A percentile compares a stretch with the other conserved stretches of the same genome.
Conservation (phyloP, 2,113 vertebrate genomes). For the Lethenteron reissneri region DNA sequence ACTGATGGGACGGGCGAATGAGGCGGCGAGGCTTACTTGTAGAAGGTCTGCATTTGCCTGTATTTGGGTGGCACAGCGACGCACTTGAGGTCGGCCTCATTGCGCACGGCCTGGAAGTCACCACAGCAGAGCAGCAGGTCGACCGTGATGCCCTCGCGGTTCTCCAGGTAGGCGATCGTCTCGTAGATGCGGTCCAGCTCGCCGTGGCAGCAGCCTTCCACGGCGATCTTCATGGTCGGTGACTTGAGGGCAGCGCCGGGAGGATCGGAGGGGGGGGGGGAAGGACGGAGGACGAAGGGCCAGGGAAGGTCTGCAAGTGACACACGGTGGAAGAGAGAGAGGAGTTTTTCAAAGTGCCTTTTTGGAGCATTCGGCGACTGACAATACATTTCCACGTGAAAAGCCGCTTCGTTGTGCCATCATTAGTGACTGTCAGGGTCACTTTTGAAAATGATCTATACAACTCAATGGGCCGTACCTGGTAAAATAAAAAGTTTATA, state of each 20-base stretch:
- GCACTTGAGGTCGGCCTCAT: constrained; percentile 71
- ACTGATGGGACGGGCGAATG: background rate
- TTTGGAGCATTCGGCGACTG: too few relatives aligned
- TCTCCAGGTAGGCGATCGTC: constrained; percentile 49
- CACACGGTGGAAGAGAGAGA: too few relatives aligned
- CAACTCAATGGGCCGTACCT: too few relatives aligned
- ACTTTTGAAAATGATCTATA: too few relatives aligned
- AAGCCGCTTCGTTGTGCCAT: too few relatives aligned
- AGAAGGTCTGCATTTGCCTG: constrained; percentile 77
- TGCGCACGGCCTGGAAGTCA: constrained; percentile 83
- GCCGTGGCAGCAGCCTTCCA: constrained; percentile 79
- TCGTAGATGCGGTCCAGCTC: constrained; percentile 87
- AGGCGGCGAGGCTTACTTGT: constrained; percentile 34
- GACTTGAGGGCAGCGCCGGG: background rate
- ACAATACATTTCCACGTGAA: too few relatives aligned
- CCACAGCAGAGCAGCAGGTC: constrained; percentile 65
- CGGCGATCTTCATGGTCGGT: constrained; percentile 56
- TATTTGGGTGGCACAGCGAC: constrained; percentile 81
- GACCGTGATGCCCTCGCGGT: constrained; percentile 6
- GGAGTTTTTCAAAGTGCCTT: too few relatives aligned
- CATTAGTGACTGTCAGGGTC: too few relatives aligned
- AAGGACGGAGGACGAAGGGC: too few relatives aligned
- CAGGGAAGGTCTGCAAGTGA: too few relatives aligned
- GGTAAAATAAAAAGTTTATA: too few relatives aligned
- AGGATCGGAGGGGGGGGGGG: too few relatives aligned